Evolutionary conservation across 2,113 vertebrate species (phyloP).

Genomic region (Notothenia rossii): DNA sequence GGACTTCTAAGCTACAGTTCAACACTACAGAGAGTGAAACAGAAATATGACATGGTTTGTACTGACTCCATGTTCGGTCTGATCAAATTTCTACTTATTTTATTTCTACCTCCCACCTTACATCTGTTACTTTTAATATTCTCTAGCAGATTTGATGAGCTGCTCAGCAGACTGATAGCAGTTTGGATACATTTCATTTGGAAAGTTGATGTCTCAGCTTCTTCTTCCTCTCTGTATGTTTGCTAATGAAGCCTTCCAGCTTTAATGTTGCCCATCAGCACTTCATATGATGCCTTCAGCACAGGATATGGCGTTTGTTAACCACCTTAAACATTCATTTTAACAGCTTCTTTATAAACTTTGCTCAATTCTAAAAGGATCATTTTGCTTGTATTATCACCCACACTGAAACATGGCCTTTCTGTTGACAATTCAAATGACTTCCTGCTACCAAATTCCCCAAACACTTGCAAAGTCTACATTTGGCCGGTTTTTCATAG

Average conservation of each 20-base stretch:
- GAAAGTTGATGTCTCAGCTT: not conserved
- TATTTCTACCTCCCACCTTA: not conserved
- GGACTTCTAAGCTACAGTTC: not conserved
- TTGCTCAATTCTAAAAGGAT: not conserved
- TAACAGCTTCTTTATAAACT: not conserved
- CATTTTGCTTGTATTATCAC: too few species aligned
- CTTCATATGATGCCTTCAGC: not conserved
- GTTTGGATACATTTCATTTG: not conserved
- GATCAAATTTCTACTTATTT: not conserved
- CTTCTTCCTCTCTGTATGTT: not conserved
- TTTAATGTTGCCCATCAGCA: constrained; percentile 4
- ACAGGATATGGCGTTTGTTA: too few species aligned
- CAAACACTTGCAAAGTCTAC: not conserved
- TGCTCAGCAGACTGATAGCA: too few species aligned
- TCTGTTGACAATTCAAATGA: not conserved
- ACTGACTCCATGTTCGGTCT: not conserved
- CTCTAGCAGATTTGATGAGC: too few species aligned
- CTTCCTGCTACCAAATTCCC: constrained; percentile 7
- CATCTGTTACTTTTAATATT: too few species aligned
- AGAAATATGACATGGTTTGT: not conserved
- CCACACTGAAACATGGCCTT: not conserved
- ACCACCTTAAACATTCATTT: not conserved
- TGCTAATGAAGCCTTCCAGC: not conserved
- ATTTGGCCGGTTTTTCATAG: constrained; percentile 35
- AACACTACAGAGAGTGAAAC: not conserved